Percentiles rank a stretch among this genome's conserved stretches.
Evolutionary conservation across 2,113 vertebrate genomes (phyloP).

Genomic region (Calidris pugnax): DNA sequence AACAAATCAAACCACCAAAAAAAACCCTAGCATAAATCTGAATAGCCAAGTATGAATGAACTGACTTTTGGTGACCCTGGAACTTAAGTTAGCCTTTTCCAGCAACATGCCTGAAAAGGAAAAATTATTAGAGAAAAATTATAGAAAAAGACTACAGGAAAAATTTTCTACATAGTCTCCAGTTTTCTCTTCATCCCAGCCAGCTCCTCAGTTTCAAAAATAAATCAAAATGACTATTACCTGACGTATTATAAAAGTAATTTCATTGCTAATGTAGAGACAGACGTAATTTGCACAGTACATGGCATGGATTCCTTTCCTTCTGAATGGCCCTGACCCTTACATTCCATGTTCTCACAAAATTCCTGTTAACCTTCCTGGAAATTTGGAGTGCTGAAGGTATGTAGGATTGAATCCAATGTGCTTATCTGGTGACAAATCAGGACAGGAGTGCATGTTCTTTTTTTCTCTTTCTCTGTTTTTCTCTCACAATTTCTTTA

Average conservation of each 20-base stretch:
- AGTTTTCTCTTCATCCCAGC: not conserved
- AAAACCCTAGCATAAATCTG: not conserved
- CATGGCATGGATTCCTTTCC: slow-evolving; percentile 27
- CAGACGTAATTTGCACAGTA: not conserved
- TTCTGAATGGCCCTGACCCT: slow-evolving; percentile 29
- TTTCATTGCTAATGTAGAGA: not conserved
- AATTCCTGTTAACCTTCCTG: slow-evolving; percentile 27
- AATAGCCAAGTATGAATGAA: not conserved
- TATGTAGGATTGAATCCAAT: slow-evolving; percentile 17
- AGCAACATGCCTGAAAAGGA: not conserved
- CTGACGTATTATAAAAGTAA: not conserved
- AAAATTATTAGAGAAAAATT: not conserved
- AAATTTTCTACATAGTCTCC: not conserved
- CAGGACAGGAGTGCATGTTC: not conserved
- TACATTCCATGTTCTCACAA: slow-evolving; percentile 39
- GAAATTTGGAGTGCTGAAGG: slow-evolving; percentile 22
- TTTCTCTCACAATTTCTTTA: not conserved
- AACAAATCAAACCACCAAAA: not conserved
- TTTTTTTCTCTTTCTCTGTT: not conserved
- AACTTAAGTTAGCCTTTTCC: not conserved
- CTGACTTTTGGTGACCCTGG: not conserved
- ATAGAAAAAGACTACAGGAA: not conserved
- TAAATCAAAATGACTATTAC: not conserved
- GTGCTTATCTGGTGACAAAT: not conserved
- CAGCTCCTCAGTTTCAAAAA: not conserved